phyloP scores from a whole-genome alignment of 2,113 vertebrate species.

The Glaucidium brasilianum region DNA sequence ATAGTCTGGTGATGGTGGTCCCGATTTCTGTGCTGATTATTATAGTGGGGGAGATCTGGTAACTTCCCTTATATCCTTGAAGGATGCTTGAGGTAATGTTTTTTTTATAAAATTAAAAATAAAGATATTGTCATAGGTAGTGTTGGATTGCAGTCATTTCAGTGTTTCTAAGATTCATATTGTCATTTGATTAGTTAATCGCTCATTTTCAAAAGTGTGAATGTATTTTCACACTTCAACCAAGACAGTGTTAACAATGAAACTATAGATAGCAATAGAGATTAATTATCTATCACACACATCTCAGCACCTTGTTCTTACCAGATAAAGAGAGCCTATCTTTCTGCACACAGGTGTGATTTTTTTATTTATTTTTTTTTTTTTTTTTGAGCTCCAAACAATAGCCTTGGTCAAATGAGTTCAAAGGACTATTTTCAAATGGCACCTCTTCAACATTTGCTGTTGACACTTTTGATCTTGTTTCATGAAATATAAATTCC shows the following conservation, averaged over 20 bases:
- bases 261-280: conserved; percentile 84
- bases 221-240: conserved; percentile 81
- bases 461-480: conserved; percentile 62
- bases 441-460: conserved; percentile 39
- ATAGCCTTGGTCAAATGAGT: conserved; percentile 65
- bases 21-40: neutral
- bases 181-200: conserved; percentile 83
- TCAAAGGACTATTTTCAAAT: conserved; percentile 66
- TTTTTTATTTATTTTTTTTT: neutral
- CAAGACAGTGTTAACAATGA: conserved; percentile 81
- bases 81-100: conserved; percentile 13
- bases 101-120: conserved; percentile 45
- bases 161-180: conserved; percentile 75
- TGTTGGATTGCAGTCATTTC: conserved; percentile 69
- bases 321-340: conserved; percentile 70
- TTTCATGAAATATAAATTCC: conserved; percentile 58
- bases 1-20: neutral
- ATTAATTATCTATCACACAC: conserved; percentile 81
- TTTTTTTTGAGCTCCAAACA: conserved; percentile 1
- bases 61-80: neutral
- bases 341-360: conserved; percentile 75
- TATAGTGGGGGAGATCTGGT: neutral
- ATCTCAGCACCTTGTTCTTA: conserved; percentile 74
- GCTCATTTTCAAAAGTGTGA: conserved; percentile 78
- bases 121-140: conserved; percentile 51